Conservation (phyloP, 2,797 vertebrate species). For the Pangasius macronema region DNA sequence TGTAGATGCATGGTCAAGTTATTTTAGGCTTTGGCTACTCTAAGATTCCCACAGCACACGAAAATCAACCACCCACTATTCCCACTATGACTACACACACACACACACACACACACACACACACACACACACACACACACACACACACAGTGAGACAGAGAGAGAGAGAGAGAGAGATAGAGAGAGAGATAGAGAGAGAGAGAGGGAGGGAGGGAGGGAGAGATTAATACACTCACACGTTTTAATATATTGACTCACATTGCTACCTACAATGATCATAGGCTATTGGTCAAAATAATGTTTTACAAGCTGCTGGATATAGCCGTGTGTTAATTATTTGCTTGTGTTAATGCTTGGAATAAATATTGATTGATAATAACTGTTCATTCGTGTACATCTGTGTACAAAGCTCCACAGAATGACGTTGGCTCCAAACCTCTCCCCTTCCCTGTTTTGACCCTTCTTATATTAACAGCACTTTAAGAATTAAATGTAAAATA, state of each 20-base stretch:
- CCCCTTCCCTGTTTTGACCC: not conserved
- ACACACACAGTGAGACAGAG: too few relatives aligned
- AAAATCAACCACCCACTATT: not conserved
- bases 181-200: too few relatives aligned
- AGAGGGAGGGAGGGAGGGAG: not conserved
- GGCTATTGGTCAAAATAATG: not conserved
- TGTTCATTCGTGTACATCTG: not conserved
- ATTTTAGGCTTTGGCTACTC: not conserved
- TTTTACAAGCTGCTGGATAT: not conserved
- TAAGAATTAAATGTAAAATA: not conserved
- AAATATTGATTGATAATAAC: not conserved
- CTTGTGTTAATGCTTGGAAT: not conserved
- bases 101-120: not conserved
- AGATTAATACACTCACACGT: not conserved
- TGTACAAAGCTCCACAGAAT: not conserved
- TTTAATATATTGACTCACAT: conserved; percentile 42
- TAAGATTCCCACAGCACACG: not conserved
- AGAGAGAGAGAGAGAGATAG: not conserved
- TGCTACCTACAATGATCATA: not conserved
- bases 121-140: too few relatives aligned
- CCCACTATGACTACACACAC: not conserved
- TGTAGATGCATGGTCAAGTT: not conserved
- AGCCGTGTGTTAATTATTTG: not conserved
- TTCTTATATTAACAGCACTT: not conserved
- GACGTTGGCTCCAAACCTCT: not conserved